Evolutionary conservation across 1,140 invertebrate genomes (phyloP).

Genomic region (Anastrepha ludens): DNA sequence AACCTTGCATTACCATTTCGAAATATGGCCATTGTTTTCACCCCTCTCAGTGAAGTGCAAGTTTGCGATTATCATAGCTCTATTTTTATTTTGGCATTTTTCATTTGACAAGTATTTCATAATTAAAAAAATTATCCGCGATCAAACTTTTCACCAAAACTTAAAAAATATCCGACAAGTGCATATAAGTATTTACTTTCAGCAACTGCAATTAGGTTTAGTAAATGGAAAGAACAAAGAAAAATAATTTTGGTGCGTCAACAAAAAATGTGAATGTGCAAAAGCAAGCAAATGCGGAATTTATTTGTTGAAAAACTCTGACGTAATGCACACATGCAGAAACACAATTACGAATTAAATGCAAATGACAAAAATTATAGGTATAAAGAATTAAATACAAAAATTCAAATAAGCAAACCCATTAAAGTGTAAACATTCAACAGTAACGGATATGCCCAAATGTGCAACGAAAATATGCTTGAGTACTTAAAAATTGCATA

Average conservation of each 20-base stretch:
- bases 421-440: neutral
- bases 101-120: no score
- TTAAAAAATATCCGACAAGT: no score
- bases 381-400: neutral
- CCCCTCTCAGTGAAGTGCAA: no score
- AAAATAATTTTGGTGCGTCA: neutral
- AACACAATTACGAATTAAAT: neutral
- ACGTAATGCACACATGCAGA: constrained; percentile 14
- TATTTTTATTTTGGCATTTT: no score
- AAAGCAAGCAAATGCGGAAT: neutral
- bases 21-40: no score
- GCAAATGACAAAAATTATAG: neutral
- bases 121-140: no score
- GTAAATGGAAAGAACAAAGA: neutral
- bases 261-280: neutral
- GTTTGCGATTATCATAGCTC: no score
- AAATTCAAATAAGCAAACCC: neutral
- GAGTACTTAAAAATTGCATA: neutral
- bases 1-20: no score
- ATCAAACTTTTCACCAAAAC: no score
- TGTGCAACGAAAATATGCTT: neutral
- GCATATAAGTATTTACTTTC: neutral
- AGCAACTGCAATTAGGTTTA: neutral
- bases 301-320: constrained; percentile 19
- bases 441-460: constrained; percentile 13